A percentile compares a stretch with the other conserved stretches of the same genome.
Conservation (phyloP, 2,797 vertebrate genomes). For the Anniella stebbinsi region DNA sequence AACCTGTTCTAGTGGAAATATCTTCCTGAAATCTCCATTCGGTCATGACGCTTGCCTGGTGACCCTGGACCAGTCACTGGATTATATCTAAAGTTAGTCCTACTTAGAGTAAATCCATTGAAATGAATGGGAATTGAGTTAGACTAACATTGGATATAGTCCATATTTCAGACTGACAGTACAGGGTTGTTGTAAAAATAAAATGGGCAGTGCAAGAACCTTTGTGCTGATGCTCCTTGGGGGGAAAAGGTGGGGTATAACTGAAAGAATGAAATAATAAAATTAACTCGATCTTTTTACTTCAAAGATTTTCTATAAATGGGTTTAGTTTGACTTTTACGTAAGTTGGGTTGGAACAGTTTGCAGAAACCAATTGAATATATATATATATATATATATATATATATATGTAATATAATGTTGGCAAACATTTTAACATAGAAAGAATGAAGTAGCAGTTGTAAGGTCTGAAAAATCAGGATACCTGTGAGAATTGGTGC, state of each 20-base stretch:
- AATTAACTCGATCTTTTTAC: background rate
- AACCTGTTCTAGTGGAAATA: slow-evolving; percentile 20
- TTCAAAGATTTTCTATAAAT: background rate
- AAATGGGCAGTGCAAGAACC: background rate
- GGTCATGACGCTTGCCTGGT: background rate
- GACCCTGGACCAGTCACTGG: too few relatives aligned
- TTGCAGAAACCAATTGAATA: background rate
- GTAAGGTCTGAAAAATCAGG: background rate
- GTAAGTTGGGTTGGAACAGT: background rate
- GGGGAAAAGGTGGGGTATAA: background rate
- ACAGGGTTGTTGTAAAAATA: background rate
- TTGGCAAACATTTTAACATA: too few relatives aligned
- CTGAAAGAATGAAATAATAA: background rate
- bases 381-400: too few relatives aligned
- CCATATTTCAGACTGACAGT: background rate
- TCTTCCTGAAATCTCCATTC: background rate
- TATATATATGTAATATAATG: too few relatives aligned
- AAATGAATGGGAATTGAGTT: too few relatives aligned
- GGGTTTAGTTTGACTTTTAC: background rate
- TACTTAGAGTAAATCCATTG: too few relatives aligned
- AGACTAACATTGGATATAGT: too few relatives aligned
- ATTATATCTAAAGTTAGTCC: too few relatives aligned
- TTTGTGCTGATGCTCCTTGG: too few relatives aligned
- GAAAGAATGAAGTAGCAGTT: too few relatives aligned
- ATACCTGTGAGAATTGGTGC: background rate